phyloP scores from a whole-genome alignment of 1,140 invertebrate species.

The Vollenhovia emeryi region DNA sequence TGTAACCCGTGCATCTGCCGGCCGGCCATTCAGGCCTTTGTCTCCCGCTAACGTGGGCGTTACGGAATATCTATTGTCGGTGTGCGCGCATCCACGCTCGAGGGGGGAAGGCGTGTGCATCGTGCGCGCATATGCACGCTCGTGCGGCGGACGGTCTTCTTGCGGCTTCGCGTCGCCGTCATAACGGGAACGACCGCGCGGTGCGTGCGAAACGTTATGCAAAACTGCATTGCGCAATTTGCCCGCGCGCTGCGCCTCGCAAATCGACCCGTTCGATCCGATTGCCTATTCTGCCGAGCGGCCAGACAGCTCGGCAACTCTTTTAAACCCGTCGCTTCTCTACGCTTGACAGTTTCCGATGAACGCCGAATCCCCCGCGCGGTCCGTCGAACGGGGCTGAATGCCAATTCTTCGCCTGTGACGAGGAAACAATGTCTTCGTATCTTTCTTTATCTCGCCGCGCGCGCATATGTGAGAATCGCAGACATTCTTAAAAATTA shows the following conservation, averaged over 20 bases:
- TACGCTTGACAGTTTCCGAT: slow-evolving; percentile 31
- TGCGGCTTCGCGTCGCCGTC: slow-evolving; percentile 39
- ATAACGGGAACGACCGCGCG: slow-evolving; percentile 69
- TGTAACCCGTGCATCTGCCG: slow-evolving; percentile 64
- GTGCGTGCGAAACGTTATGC: slow-evolving; percentile 60
- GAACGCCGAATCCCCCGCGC: neutral
- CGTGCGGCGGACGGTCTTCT: slow-evolving; percentile 51
- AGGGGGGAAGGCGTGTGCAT: slow-evolving; percentile 46
- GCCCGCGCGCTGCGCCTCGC: slow-evolving; percentile 14
- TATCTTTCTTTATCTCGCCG: neutral
- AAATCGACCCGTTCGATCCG: slow-evolving; percentile 40
- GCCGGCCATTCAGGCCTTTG: slow-evolving; percentile 71
- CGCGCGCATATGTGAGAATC: neutral
- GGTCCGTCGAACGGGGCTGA: neutral
- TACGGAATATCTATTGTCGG: slow-evolving; percentile 74
- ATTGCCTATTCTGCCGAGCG: slow-evolving; percentile 9
- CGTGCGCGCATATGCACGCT: slow-evolving; percentile 10
- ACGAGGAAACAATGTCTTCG: slow-evolving; percentile 13
- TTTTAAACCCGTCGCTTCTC: slow-evolving; percentile 26
- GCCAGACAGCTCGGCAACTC: slow-evolving; percentile 8
- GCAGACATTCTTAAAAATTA: neutral
- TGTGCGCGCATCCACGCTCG: slow-evolving; percentile 39
- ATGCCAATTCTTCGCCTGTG: neutral
- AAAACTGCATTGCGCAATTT: slow-evolving; percentile 40
- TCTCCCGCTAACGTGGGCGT: slow-evolving; percentile 74